Evolutionary conservation across 2,113 vertebrate species (phyloP).

Genomic region (Saguinus imperator): DNA sequence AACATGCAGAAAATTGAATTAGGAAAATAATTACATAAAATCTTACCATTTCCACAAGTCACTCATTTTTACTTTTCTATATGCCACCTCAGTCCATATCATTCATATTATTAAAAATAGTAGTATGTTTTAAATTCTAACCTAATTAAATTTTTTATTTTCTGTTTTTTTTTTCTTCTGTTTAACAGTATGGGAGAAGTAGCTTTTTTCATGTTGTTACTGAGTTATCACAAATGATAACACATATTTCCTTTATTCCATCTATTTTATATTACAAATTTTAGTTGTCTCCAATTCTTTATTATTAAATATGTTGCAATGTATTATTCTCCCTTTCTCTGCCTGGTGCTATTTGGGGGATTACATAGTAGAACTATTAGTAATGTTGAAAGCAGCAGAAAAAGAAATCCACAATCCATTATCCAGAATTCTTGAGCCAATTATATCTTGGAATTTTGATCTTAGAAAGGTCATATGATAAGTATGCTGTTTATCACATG

Average conservation of each 20-base stretch:
- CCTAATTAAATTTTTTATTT: background rate
- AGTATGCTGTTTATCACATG: background rate
- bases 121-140: conserved; percentile 7
- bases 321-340: background rate
- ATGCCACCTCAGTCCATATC: background rate
- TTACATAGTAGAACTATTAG: background rate
- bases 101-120: background rate
- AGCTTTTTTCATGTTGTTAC: background rate
- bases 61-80: background rate
- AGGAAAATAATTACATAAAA: conserved; percentile 25
- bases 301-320: background rate
- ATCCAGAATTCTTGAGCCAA: background rate
- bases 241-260: background rate
- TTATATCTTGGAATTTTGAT: background rate
- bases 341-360: background rate
- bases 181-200: background rate
- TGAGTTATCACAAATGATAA: background rate
- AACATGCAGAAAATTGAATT: background rate
- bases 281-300: background rate
- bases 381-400: background rate
- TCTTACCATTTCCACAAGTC: background rate
- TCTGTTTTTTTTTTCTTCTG: background rate
- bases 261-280: background rate
- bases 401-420: background rate
- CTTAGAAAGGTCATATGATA: background rate